A percentile compares a stretch with the other conserved stretches of the same genome.
Conservation (phyloP, 2,888 invertebrate genomes). For the Dione vanillae region DNA sequence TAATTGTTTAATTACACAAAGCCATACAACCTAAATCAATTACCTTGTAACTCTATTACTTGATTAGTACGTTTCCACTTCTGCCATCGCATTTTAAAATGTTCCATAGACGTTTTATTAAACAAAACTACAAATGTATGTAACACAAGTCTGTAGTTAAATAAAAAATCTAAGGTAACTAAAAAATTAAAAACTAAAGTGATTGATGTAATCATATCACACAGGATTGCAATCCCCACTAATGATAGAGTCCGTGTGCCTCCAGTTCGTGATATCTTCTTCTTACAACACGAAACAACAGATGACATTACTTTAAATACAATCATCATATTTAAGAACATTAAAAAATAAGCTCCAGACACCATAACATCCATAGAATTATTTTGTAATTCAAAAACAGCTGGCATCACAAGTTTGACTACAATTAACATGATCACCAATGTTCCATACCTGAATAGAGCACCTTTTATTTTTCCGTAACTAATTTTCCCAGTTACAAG, state of each 20-base stretch:
- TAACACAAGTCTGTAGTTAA: slow-evolving; percentile 37
- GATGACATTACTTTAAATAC: slow-evolving; percentile 38
- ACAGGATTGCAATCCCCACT: slow-evolving; percentile 42
- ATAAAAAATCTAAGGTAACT: neutral
- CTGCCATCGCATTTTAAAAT: slow-evolving; percentile 41
- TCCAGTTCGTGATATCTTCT: slow-evolving; percentile 25
- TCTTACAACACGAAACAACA: slow-evolving; percentile 35
- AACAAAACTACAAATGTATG: slow-evolving; percentile 43
- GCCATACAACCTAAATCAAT: too few relatives aligned
- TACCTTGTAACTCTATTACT: neutral
- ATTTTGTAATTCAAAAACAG: slow-evolving; percentile 14
- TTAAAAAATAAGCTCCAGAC: slow-evolving; percentile 34
- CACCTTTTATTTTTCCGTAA: slow-evolving; percentile 43
- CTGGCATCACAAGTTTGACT: slow-evolving; percentile 25
- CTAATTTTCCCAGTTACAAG: slow-evolving; percentile 43
- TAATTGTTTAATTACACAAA: too few relatives aligned
- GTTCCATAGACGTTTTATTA: slow-evolving; percentile 45
- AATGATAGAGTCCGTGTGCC: slow-evolving; percentile 27
- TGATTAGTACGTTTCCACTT: slow-evolving; percentile 24
- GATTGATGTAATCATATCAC: slow-evolving; percentile 39
- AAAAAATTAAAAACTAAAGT: neutral
- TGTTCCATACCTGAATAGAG: slow-evolving; percentile 36
- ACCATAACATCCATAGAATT: neutral
- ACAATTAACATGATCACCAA: slow-evolving; percentile 26
- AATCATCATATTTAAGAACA: slow-evolving; percentile 38